Conservation (phyloP, 92 coral and sea anemone genomes). For the Phenganax stokvisi region DNA sequence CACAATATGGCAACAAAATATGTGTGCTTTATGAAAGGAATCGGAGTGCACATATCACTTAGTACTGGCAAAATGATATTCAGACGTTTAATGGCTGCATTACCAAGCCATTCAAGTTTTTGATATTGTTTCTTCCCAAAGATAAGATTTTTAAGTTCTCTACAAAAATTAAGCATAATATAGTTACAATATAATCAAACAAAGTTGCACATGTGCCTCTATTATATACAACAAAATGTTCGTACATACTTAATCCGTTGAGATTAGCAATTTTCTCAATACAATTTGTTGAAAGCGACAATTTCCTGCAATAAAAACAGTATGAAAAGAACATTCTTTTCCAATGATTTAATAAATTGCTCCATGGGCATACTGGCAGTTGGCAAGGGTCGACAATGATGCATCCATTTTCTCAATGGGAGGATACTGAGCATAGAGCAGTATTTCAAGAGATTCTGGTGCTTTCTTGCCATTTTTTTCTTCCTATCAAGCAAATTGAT, state of each 20-base stretch:
- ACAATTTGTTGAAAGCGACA: conserved; percentile 88
- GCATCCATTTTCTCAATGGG: conserved; percentile 99
- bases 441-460: conserved; percentile 67
- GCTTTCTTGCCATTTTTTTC: conserved; percentile 78
- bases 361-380: conserved; percentile 68
- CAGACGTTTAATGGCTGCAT: background rate
- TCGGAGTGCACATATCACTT: too few relatives aligned
- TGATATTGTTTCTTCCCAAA: conserved; percentile 86
- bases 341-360: background rate
- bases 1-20: too few relatives aligned
- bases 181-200: background rate
- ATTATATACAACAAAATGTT: too few relatives aligned
- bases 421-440: conserved; percentile 89
- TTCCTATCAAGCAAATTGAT: conserved; percentile 47
- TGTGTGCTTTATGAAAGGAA: too few relatives aligned
- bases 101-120: conserved; percentile 97
- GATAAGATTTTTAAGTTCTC: conserved; percentile 83
- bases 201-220: too few relatives aligned
- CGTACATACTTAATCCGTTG: conserved; percentile 82
- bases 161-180: conserved; percentile 25
- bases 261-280: conserved; percentile 98
- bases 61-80: too few relatives aligned
- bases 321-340: background rate
- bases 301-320: conserved; percentile 52
- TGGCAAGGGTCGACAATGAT: conserved; percentile 75